These are phyloP conservation scores for Rhynchotus rufescens DNA, from an alignment of 2,797 vertebrate species.

Conservation along the genomic window DNA sequence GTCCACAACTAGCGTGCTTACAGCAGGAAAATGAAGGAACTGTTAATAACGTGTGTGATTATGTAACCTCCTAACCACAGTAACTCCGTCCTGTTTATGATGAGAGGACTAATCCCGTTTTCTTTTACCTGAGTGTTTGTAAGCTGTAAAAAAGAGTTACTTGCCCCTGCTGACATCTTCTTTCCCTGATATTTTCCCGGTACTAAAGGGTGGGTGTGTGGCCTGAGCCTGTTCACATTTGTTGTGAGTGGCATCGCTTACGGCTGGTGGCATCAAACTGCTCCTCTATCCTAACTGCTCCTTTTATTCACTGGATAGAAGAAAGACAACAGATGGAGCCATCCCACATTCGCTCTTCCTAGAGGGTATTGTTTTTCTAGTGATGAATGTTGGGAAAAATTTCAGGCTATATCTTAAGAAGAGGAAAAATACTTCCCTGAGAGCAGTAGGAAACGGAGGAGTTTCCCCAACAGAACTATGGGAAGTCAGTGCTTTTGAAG, in stretches of 20 bases:
- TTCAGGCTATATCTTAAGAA: neutral
- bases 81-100: constrained; percentile 47
- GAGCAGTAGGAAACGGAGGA: neutral
- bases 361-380: constrained; percentile 1
- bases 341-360: neutral
- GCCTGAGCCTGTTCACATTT: constrained; percentile 6
- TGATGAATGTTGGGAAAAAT: neutral
- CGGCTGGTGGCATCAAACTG: neutral
- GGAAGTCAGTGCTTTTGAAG: neutral
- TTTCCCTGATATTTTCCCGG: constrained; percentile 16
- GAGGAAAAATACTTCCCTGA: neutral
- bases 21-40: neutral
- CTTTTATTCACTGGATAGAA: constrained; percentile 6
- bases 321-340: neutral
- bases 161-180: neutral
- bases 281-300: neutral
- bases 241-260: constrained; percentile 29
- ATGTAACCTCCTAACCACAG: neutral
- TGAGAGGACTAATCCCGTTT: neutral
- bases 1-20: constrained; percentile 15
- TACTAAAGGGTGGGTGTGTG: constrained; percentile 25
- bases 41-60: constrained; percentile 64
- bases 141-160: constrained; percentile 28
- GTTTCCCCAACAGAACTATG: neutral
- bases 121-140: neutral